Conservation (phyloP, 2,797 vertebrate species). For the Lemur catta region DNA sequence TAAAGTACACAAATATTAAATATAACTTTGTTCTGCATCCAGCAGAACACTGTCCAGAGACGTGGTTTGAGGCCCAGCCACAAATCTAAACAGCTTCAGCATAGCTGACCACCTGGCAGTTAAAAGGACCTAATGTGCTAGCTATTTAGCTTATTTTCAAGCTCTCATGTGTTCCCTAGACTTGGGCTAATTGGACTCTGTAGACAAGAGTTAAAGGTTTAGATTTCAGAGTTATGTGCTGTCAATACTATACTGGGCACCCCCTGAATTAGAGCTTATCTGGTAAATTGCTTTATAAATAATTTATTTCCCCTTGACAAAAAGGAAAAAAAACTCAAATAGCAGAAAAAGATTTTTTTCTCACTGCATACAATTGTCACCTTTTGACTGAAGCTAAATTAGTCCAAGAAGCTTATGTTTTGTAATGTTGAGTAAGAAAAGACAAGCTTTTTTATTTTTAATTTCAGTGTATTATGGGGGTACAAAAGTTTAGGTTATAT, state of each 20-base stretch:
- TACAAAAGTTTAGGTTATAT: too few species aligned
- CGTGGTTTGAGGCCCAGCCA: constrained; percentile 57
- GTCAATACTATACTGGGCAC: not conserved
- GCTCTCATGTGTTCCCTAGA: not conserved
- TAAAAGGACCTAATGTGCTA: constrained; percentile 32
- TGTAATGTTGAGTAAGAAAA: constrained; percentile 53
- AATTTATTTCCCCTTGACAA: not conserved
- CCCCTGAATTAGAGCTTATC: not conserved
- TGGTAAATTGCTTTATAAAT: constrained; percentile 50
- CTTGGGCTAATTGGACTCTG: not conserved
- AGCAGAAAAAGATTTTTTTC: constrained; percentile 35
- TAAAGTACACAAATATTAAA: constrained; percentile 54
- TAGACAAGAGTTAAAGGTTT: not conserved
- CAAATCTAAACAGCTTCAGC: constrained; percentile 67
- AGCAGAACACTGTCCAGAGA: constrained; percentile 56
- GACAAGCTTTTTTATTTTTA: not conserved
- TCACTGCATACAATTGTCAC: constrained; percentile 70
- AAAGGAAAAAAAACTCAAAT: not conserved
- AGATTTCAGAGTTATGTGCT: not conserved
- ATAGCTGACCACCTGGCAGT: constrained; percentile 57
- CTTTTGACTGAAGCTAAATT: constrained; percentile 66
- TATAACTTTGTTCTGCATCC: constrained; percentile 53
- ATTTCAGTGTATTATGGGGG: too few species aligned
- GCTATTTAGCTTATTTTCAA: not conserved
- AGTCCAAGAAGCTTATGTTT: constrained; percentile 54